Conservation (phyloP, 2,888 invertebrate species). For the Drosophila putrida region DNA sequence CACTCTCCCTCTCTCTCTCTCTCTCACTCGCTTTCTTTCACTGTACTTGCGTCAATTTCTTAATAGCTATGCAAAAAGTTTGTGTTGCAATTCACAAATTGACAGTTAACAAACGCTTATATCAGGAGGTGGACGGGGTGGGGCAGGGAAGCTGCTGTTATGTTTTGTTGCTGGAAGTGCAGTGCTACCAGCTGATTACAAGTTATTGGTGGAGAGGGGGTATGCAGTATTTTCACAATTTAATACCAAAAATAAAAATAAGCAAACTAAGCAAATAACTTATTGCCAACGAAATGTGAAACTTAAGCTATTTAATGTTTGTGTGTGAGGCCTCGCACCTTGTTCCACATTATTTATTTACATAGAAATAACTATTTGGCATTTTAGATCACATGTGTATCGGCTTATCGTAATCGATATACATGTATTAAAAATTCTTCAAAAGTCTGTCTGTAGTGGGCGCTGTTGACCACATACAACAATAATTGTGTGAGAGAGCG, state of each 20-base stretch:
- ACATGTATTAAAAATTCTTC: not conserved
- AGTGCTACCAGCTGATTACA: slow-evolving; percentile 12
- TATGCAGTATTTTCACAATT: not conserved
- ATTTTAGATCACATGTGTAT: slow-evolving; percentile 13
- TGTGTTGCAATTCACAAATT: slow-evolving; percentile 15
- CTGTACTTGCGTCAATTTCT: slow-evolving; percentile 11
- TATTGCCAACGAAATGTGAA: slow-evolving; percentile 15
- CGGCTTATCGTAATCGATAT: slow-evolving; percentile 43
- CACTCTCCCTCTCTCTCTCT: not conserved
- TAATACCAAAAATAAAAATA: not conserved
- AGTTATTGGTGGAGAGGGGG: not conserved
- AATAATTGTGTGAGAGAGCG: slow-evolving; percentile 26
- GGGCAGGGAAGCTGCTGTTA: not conserved
- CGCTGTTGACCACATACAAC: slow-evolving; percentile 16
- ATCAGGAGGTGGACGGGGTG: not conserved
- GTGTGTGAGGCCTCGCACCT: slow-evolving; percentile 1
- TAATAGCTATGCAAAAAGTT: slow-evolving; percentile 24
- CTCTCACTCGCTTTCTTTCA: not conserved
- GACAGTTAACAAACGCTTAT: not conserved
- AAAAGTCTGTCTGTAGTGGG: slow-evolving; percentile 1
- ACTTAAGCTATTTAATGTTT: slow-evolving; percentile 2
- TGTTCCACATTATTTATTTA: slow-evolving; percentile 19
- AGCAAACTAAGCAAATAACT: slow-evolving; percentile 3
- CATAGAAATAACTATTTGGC: not conserved
- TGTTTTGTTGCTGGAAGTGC: not conserved